Percentiles rank a stretch among this genome's conserved stretches.
These are phyloP conservation scores for Coregonus sp. DNA, from an alignment of 2,797 vertebrate species.

Conservation along the genomic window DNA sequence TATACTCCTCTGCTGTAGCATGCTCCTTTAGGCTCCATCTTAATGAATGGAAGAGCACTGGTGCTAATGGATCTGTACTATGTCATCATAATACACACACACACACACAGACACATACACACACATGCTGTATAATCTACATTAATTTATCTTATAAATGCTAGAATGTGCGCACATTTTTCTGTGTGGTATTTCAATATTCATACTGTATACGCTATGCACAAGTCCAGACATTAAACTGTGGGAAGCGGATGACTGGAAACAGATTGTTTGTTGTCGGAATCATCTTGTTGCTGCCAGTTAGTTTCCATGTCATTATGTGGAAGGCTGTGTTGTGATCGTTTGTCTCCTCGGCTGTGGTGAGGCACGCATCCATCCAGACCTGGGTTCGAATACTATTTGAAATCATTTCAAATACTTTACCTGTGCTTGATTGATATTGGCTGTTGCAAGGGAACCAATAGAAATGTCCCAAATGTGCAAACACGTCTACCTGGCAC, in stretches of 20 bases:
- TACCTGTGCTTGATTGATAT: no score
- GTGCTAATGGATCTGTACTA: constrained; percentile 35
- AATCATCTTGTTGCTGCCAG: not conserved
- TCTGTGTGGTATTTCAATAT: not conserved
- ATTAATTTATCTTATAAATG: not conserved
- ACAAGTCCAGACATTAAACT: not conserved
- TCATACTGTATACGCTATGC: not conserved
- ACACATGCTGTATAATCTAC: not conserved
- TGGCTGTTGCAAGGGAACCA: not conserved
- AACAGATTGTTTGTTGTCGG: constrained; percentile 6
- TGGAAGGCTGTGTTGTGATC: not conserved
- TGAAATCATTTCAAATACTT: not conserved
- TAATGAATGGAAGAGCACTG: constrained; percentile 59
- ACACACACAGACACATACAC: constrained; percentile 30
- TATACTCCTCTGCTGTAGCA: constrained; percentile 54
- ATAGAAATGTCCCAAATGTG: not conserved
- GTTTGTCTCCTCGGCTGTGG: not conserved
- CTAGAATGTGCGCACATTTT: not conserved
- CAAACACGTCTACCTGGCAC: no score
- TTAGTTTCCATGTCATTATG: constrained; percentile 7
- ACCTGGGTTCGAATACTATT: not conserved
- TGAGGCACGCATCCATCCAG: not conserved
- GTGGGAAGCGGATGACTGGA: constrained; percentile 4
- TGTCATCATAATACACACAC: not conserved
- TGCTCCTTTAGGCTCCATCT: constrained; percentile 49